These are phyloP conservation scores for Auanema sp. DNA, from an alignment of 2,888 invertebrate genomes.

Conservation along the genomic window DNA sequence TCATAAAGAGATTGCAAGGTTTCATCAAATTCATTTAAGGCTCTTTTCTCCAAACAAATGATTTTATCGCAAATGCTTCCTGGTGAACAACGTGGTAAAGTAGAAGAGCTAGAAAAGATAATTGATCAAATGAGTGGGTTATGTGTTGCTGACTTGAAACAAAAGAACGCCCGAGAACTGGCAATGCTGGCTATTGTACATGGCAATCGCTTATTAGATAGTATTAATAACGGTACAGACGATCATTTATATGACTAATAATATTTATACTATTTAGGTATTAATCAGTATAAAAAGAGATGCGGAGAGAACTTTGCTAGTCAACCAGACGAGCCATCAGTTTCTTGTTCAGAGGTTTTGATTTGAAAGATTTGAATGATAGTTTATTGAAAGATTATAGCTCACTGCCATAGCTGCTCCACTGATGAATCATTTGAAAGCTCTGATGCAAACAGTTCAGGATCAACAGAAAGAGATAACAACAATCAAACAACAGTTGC, in stretches of 20 bases:
- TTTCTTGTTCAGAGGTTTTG: slow-evolving; percentile 59
- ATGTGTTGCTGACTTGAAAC: slow-evolving; percentile 75
- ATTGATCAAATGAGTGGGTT: slow-evolving; percentile 89
- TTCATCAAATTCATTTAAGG: slow-evolving; percentile 15
- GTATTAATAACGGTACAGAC: slow-evolving; percentile 48
- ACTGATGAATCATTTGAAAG: slow-evolving; percentile 63
- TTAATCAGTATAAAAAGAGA: no score
- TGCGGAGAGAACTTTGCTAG: no score
- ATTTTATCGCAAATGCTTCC: slow-evolving; percentile 53
- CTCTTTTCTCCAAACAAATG: slow-evolving; percentile 56
- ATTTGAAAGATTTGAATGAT: neutral
- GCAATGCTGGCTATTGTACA: slow-evolving; percentile 64
- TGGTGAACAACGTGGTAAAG: slow-evolving; percentile 43
- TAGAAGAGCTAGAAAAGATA: slow-evolving; percentile 66
- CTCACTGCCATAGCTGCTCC: slow-evolving; percentile 63
- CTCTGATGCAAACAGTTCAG: slow-evolving; percentile 58
- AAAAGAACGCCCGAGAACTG: slow-evolving; percentile 54
- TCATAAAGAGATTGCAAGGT: neutral
- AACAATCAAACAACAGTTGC: slow-evolving; percentile 50
- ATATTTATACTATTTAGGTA: no score
- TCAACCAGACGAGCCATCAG: slow-evolving; percentile 40
- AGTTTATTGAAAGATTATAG: slow-evolving; percentile 12
- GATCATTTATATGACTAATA: no score
- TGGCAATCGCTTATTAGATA: slow-evolving; percentile 63
- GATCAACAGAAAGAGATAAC: slow-evolving; percentile 56